Evolutionary conservation across 2,888 invertebrate species (phyloP).

Genomic region (Acrocera orbiculus): DNA sequence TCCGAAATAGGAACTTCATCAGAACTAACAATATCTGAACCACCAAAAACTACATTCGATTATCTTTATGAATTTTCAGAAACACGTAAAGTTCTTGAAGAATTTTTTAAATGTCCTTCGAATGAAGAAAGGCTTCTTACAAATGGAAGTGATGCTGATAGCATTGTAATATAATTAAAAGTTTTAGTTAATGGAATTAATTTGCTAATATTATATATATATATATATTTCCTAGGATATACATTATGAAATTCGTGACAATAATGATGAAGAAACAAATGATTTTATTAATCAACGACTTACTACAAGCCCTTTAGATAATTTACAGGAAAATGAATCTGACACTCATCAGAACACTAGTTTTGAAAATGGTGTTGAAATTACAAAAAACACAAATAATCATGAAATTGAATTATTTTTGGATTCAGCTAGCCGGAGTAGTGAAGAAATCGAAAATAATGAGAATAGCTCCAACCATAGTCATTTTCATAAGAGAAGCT

Average conservation of each 20-base stretch:
- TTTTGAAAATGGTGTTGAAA: conserved; percentile 16
- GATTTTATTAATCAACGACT: conserved; percentile 13
- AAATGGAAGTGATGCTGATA: conserved; percentile 31
- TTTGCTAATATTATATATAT: conserved; percentile 4
- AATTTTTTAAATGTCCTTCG: conserved; percentile 72
- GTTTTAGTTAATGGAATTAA: conserved; percentile 7
- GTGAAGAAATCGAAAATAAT: conserved; percentile 25
- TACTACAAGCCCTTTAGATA: conserved; percentile 10
- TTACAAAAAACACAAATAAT: background rate
- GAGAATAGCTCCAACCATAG: conserved; percentile 29
- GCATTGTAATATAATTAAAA: conserved; percentile 31
- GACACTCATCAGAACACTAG: conserved; percentile 21
- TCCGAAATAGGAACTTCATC: conserved; percentile 32
- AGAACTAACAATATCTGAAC: conserved; percentile 28
- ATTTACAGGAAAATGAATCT: conserved; percentile 23
- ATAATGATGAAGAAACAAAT: conserved; percentile 10
- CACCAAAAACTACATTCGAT: conserved; percentile 53
- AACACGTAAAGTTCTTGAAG: conserved; percentile 76
- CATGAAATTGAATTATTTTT: conserved; percentile 31
- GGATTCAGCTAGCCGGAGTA: conserved; percentile 30
- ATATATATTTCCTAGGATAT: conserved; percentile 10
- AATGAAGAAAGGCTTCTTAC: conserved; percentile 39
- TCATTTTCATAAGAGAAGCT: conserved; percentile 50
- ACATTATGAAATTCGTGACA: conserved; percentile 13
- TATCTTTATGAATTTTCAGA: conserved; percentile 83